A percentile compares a stretch with the other conserved stretches of the same genome.
Evolutionary conservation across 2,888 invertebrate genomes (phyloP).

Genomic region (Quadriops clusia): DNA sequence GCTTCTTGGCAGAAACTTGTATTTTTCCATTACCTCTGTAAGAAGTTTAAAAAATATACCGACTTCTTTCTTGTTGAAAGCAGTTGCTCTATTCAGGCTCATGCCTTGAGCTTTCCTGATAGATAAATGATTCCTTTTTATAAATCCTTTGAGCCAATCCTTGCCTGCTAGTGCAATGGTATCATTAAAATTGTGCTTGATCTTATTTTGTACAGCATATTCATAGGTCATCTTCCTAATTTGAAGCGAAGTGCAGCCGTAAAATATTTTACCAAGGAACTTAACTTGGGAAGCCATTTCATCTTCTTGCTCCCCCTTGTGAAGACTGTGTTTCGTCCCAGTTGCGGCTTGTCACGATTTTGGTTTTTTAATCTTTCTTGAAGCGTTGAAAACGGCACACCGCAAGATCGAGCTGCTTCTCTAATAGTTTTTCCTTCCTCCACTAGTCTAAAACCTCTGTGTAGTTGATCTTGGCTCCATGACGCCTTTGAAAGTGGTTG

Average conservation of each 20-base stretch:
- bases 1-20: constrained; percentile 17
- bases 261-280: neutral
- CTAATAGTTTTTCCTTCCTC: neutral
- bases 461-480: constrained; percentile 1
- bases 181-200: constrained; percentile 1
- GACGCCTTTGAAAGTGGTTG: too few relatives aligned
- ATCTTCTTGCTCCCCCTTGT: neutral
- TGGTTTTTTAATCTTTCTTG: neutral
- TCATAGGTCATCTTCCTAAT: neutral
- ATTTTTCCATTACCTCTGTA: constrained; percentile 17
- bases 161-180: constrained; percentile 8
- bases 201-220: neutral
- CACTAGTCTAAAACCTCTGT: neutral
- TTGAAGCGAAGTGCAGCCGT: constrained; percentile 1
- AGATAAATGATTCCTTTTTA: constrained; percentile 17
- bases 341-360: neutral
- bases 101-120: constrained; percentile 24
- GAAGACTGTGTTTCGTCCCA: constrained; percentile 1
- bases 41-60: constrained; percentile 20
- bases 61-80: constrained; percentile 23
- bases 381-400: constrained; percentile 1
- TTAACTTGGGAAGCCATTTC: neutral
- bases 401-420: neutral
- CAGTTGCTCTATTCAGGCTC: constrained; percentile 21
- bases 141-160: constrained; percentile 18